A percentile compares a stretch with the other conserved stretches of the same genome.
Conservation (phyloP, 2,797 vertebrate genomes). For the Erethizon dorsatum region DNA sequence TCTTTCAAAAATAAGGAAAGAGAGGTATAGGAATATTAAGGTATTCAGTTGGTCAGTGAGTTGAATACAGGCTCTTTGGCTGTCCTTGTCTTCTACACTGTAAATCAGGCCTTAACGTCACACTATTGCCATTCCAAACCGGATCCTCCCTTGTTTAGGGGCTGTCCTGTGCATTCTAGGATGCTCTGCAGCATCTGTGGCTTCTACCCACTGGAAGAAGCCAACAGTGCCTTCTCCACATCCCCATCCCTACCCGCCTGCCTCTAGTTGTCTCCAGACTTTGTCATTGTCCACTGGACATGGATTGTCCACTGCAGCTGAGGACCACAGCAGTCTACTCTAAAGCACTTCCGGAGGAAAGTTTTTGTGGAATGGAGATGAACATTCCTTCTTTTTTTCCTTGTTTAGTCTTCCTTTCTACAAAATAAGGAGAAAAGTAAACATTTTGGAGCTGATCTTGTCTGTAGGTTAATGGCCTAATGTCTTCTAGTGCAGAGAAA, state of each 20-base stretch:
- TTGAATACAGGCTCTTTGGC: not conserved
- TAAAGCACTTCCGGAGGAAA: not conserved
- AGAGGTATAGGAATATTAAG: not conserved
- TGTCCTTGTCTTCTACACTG: not conserved
- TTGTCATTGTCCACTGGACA: not conserved
- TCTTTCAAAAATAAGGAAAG: not conserved
- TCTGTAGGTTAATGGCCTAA: not conserved
- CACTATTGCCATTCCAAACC: not conserved
- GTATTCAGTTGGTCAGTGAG: not conserved
- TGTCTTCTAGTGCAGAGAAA: not conserved
- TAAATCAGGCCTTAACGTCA: not conserved
- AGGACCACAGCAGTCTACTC: not conserved
- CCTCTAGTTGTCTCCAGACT: not conserved
- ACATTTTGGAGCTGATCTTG: not conserved
- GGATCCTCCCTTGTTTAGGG: not conserved
- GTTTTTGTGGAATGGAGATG: not conserved
- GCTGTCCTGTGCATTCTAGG: not conserved
- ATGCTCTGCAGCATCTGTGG: not conserved
- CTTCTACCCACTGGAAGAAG: not conserved
- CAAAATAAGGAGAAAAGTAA: conserved; percentile 13
- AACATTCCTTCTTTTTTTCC: not conserved
- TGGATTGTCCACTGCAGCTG: rapidly evolving
- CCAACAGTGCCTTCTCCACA: not conserved
- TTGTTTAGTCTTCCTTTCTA: not conserved
- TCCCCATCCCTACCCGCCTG: not conserved